Evolutionary conservation across 2,113 vertebrate genomes (phyloP), one percentile per base, ranked within the genome.

Genomic region (Pungitius pungitius): DNA sequence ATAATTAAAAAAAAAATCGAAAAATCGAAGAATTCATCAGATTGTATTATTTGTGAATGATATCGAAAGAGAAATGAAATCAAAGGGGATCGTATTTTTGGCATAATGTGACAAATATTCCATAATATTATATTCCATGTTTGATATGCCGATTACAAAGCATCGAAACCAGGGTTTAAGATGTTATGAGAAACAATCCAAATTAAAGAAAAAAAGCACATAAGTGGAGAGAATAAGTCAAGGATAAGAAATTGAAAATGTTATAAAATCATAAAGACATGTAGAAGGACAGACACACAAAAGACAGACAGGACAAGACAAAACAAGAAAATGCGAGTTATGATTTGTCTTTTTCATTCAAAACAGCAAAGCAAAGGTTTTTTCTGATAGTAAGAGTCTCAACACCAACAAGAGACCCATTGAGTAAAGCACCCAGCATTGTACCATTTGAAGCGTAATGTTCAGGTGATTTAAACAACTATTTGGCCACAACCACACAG

Each of bases 301-400:
- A 91, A 85, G 85, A 91, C 87, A 88, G 75, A 93, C 90, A 94
- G 76, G 91, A 93, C 92, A 92, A 78, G 90, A 93, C 93, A 94
- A 91, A 90, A 94, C 91, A 94, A 92, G 92, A 94, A 94, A 93
- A 93, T 93, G 93, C 56, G 77, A 93, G 92, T 94, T 94, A 94
- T 93, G 93, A 94, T 87, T 86, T 86, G 86, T 91, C 72, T 84
- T 84, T 85, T 77, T 87, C 65, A 77, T 69, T 65, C 75, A 88
- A 86, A 89, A 90, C 80, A 90, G 69, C 89, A 90, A 88, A 81
- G 59, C 79, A 91, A 85, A 82, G 80, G 13, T 78, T 66, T 86
- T 43, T 74, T 76, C n/a, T 39, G 40, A 67, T 83, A 84, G 70
- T 40, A 56, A 80, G 47, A 49, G 69, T 49, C 56, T 10, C 57